Evolutionary conservation across 2,888 invertebrate genomes (phyloP), one percentile per base, ranked within the genome.

Genomic region (Drosophila nr. perissopoda): DNA sequence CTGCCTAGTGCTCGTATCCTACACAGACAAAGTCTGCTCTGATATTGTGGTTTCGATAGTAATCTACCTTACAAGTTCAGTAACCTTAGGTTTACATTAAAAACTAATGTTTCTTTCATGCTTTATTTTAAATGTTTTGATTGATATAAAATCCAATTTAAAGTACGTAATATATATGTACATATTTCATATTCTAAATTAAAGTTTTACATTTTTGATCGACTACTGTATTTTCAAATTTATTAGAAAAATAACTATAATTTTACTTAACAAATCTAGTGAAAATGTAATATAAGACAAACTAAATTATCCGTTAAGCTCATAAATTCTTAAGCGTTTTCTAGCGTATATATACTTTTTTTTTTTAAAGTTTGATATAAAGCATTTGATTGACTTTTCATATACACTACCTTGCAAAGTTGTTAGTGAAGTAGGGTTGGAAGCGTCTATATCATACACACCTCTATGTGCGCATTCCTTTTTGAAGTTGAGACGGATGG

Each of bases 381-480:
- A 89, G 88, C 81, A 79, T 81, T 85, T 70, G 57, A 79, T 86
- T 89, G 74, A 81, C 79, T 79, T 87, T 81, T 88, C 71, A 74
- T 91, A 93, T 93, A 93, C 93, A 92, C 93, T 93, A 93, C 93
- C 93, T 93, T 93, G 93, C 92, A 91, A 83, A 91, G 92, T 91
- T 92, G 92, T 92, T 91, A 92, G 91, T 91, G 92, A 91, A 92
- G 91, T 91, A 91, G 92, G 91, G 91, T 92, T 92, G 92, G 92
- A 92, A 92, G 92, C 92, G 92, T 92, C 91, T 87, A 90, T 93
- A 92, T 95, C 94, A 95, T 95, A 96, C 96, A 96, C 96, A 97
- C 97, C 97, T 96, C 97, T 96, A 95, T 97, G 96, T 93, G 97
- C 96, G 95, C 98, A 98, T 95, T 98, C 98, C 95, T 98, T 98